phyloP scores from a whole-genome alignment of 2,113 vertebrate species.

The Formicarius rufipectus region DNA sequence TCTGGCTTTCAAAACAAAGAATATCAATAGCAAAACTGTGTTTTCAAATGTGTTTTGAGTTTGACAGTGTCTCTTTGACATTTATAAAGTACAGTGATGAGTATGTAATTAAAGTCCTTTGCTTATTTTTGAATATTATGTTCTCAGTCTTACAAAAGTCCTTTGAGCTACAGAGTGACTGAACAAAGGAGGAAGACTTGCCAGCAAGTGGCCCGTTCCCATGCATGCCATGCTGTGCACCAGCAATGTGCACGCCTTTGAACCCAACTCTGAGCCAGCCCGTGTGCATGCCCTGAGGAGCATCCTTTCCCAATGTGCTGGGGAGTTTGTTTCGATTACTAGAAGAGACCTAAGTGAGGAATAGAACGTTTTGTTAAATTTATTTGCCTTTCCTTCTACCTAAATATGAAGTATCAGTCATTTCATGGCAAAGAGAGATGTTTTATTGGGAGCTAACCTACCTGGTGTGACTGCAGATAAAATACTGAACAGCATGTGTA shows the following conservation, averaged over 20 bases:
- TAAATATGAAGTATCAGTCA: background rate
- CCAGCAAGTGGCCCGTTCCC: background rate
- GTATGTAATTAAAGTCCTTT: slow-evolving; percentile 25
- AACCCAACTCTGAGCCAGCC: background rate
- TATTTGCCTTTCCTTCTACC: background rate
- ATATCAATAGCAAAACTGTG: slow-evolving; percentile 27
- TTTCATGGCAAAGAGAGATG: background rate
- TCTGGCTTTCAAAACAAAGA: slow-evolving; percentile 28
- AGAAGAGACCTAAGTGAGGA: background rate
- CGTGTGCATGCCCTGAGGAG: background rate
- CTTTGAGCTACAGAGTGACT: background rate
- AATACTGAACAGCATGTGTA: slow-evolving; percentile 51
- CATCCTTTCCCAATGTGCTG: background rate
- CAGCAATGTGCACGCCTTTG: background rate
- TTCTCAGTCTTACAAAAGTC: slow-evolving; percentile 16
- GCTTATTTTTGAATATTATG: slow-evolving; percentile 27
- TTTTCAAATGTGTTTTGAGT: slow-evolving; percentile 54
- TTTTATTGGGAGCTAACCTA: slow-evolving; percentile 29
- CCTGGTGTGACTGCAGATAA: slow-evolving; percentile 54
- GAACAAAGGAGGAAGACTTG: background rate
- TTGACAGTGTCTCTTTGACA: slow-evolving; percentile 45
- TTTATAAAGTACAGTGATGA: slow-evolving; percentile 38
- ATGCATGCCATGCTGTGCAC: background rate
- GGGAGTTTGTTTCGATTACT: slow-evolving; percentile 1
- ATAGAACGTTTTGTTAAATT: background rate